Evolutionary conservation across 37 sponge, comb jelly and placozoan genomes (phyloP).

Genomic region (Amphimedon queenslandica): DNA sequence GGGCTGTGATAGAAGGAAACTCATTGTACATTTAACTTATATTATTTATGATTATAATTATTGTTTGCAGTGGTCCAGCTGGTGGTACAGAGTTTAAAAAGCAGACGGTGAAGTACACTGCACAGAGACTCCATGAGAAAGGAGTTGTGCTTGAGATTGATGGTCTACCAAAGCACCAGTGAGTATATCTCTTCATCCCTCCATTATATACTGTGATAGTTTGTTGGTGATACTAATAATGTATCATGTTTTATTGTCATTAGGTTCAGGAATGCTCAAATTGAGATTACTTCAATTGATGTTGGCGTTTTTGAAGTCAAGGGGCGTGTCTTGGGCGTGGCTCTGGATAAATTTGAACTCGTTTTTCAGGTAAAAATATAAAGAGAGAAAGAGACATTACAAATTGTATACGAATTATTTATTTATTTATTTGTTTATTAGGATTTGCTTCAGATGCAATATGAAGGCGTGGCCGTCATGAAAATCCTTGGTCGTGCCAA

Average conservation of each 20-base stretch:
- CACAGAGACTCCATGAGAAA: constrained; percentile 89
- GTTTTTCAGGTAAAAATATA: constrained; percentile 83
- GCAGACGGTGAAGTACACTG: constrained; percentile 86
- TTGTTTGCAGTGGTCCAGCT: background rate
- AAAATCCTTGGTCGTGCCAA: constrained; percentile 93
- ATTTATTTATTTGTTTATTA: constrained; percentile 1
- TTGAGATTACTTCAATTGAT: constrained; percentile 88
- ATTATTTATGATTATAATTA: background rate
- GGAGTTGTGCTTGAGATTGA: constrained; percentile 94
- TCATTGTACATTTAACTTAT: too few relatives aligned
- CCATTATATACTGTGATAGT: background rate
- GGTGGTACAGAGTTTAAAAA: constrained; percentile 54
- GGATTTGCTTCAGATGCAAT: constrained; percentile 93
- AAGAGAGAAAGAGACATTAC: background rate
- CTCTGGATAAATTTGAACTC: constrained; percentile 89
- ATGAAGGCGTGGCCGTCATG: constrained; percentile 95
- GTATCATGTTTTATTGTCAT: background rate
- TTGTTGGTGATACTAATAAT: too few relatives aligned
- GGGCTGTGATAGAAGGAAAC: too few relatives aligned
- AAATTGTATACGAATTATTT: background rate
- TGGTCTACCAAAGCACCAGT: constrained; percentile 88
- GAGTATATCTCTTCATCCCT: constrained; percentile 11
- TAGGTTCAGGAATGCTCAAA: constrained; percentile 86
- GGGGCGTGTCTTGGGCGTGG: constrained; percentile 86
- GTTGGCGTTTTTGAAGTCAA: constrained; percentile 91